Base-by-base conservation (phyloP, 2,113 vertebrate species). In the Centropristis striata region DNA sequence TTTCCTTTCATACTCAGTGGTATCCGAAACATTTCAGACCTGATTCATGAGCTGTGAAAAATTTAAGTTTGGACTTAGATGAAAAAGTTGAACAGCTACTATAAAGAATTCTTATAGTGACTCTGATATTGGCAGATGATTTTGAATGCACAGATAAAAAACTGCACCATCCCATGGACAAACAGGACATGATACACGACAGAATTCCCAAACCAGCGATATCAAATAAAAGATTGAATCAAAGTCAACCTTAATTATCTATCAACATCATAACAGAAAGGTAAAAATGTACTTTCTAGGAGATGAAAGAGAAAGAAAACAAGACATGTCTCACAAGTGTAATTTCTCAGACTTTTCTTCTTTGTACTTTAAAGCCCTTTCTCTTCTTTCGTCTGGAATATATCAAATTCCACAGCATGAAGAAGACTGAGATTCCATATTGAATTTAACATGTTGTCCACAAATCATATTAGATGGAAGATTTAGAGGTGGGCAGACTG, bases 391-490 rank as follows among this genome's bases (percentile, higher is more conserved):
- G 61, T 50, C 59, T 10, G 6, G 23, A 18, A 7, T 42, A 20
- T 9, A 58, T 42, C n/a, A 72, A 9, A 63, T 76, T 53, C 65
- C 42, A 15, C 20, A 11, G 20, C 55, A 81, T 47, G 37, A 68
- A 68, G 67, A 69, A 51, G 6, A 60, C 20, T 39, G 54, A 64
- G 18, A 37, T 50, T 4, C 28, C 36, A 49, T 63, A 51, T 51
- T 71, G 69, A 71, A 51, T 71, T 53, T 3, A n/a, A 8, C 66
- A 54, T 57, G 60, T 78, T 71, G 20, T 42, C 0, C 13, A 72
- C 57, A 66, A 82, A 82, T 70, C 60, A 53, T 32, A 63, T 66
- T 55, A 61, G 47, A 41, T 44, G 36, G 44, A 65, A 61, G 53
- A 78, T 75, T 69, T 72, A 73, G 36, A 74, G 63, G 21, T 16